phyloP scores from a whole-genome alignment of 2,888 invertebrate species.

The Tholera decimalis region DNA sequence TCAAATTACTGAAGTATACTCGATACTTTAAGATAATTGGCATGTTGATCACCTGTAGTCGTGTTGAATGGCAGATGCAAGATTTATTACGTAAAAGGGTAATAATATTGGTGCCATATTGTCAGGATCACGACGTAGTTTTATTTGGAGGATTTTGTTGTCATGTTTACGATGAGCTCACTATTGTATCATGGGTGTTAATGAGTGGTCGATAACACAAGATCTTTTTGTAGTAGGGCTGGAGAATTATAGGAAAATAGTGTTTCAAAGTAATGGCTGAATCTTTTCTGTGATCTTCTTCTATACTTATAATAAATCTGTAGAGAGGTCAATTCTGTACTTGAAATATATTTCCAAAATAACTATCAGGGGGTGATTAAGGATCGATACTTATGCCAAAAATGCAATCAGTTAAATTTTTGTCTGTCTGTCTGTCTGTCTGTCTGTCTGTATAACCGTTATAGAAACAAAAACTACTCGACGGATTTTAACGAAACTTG shows the following conservation, averaged over 20 bases:
- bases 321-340: no score
- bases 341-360: no score
- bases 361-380: no score
- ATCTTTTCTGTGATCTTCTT: not conserved
- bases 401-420: no score
- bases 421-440: no score
- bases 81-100: constrained; percentile 36
- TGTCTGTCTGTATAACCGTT: no score
- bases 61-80: constrained; percentile 26
- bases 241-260: not conserved
- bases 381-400: no score
- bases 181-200: not conserved
- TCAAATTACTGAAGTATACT: constrained; percentile 43
- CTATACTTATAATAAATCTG: no score
- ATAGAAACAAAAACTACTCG: no score
- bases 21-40: constrained; percentile 50
- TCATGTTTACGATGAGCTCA: constrained; percentile 16
- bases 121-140: not conserved
- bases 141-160: not conserved
- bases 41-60: constrained; percentile 31
- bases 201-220: not conserved
- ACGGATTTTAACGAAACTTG: no score
- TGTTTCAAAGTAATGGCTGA: not conserved
- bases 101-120: constrained; percentile 42
- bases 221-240: not conserved